Base-by-base conservation (phyloP, 2,113 vertebrate species). In the Panthera leo region DNA sequence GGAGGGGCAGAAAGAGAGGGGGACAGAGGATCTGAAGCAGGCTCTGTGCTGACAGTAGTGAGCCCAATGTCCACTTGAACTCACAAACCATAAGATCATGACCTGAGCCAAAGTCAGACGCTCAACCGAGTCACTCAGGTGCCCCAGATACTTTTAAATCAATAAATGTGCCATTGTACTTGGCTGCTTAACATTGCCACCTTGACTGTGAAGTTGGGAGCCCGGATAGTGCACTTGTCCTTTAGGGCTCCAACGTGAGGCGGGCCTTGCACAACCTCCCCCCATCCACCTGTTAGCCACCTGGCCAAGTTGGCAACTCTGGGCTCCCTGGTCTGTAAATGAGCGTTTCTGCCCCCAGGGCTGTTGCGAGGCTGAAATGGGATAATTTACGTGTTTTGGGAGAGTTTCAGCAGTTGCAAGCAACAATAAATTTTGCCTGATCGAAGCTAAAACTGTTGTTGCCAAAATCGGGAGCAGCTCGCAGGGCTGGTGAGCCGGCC, bases 251-350 rank as follows among this genome's bases (percentile, higher is more conserved):
- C 13, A 42, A 29, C 16, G 39, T 65, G 80, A 29, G 58, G 84
- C 16, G 6, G 55, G 19, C 9, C 2, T 34, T 1, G 5, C 36
- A 4, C n/a, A 18, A 48, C 29, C 19, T 39, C n/a, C 11, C 48
- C 16, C 1, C 1, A 3, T 15, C 45, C 18, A 18, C 23, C 5
- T 12, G 18, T 0, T 18, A 27, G 65, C n/a, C 25, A 3, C 1
- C 0, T 15, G 25, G n/a, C 19, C 19, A 16, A 36, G 12, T 12
- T 5, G 31, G 14, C n/a, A 7, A 5, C n/a, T 65, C 68, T 5
- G 10, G 4, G 42, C 27, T 39, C 73, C 25, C 23, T 70, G 31
- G 1, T 79, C 63, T 84, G 36, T 42, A 65, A 70, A 21, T 0
- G 1, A n/a, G 18, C 31, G 36, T 25, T 75, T 97, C 68, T 19